Evolutionary conservation across 2,113 vertebrate genomes (phyloP).

Genomic region (Seriola quinqueradiata): DNA sequence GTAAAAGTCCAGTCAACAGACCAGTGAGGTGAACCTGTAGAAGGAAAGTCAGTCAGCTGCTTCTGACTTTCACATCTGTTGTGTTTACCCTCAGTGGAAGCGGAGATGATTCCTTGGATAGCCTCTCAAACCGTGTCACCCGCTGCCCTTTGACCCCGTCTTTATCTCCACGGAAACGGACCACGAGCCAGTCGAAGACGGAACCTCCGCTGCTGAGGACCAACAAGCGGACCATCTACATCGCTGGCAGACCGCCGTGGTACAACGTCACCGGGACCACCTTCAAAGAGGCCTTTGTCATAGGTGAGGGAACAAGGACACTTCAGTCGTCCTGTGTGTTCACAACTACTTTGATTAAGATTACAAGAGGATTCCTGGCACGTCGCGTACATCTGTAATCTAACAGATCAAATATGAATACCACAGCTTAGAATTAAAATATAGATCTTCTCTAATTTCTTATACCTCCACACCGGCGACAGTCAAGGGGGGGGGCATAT

Average conservation of each 20-base stretch:
- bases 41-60: not conserved
- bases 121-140: constrained; percentile 73
- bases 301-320: constrained; percentile 79
- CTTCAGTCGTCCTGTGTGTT: no score
- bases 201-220: constrained; percentile 90
- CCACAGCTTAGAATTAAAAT: no score
- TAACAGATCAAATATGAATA: no score
- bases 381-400: no score
- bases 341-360: no score
- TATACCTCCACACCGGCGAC: no score
- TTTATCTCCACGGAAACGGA: constrained; percentile 85
- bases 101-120: constrained; percentile 85
- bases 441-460: no score
- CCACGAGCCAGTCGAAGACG: constrained; percentile 87
- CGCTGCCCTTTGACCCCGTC: constrained; percentile 85
- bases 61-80: not conserved
- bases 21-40: no score
- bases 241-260: constrained; percentile 91
- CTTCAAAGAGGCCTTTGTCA: constrained; percentile 93
- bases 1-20: no score
- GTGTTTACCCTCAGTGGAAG: constrained; percentile 67
- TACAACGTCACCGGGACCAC: constrained; percentile 93
- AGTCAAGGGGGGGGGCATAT: no score
- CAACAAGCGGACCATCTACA: constrained; percentile 92
- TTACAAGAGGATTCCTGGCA: no score